Evolutionary conservation across 2,113 vertebrate genomes (phyloP).

Genomic region (Periophthalmodon schlosseri): DNA sequence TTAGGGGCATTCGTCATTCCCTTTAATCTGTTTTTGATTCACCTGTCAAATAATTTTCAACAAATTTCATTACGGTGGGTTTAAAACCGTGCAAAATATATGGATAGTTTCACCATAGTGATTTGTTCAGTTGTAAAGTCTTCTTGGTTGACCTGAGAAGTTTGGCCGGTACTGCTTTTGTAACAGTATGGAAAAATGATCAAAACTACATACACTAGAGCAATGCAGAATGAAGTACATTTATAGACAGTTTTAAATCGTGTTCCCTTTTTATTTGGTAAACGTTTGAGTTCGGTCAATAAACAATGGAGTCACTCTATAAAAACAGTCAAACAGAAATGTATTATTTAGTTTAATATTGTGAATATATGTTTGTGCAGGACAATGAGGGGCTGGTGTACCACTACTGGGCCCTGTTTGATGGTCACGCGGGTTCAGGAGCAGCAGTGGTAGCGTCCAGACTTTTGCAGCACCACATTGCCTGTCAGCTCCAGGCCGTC

Average conservation of each 20-base stretch:
- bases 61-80: not conserved
- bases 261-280: not conserved
- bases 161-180: too few species aligned
- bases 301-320: not conserved
- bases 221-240: too few species aligned
- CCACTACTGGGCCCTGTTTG: conserved; percentile 96
- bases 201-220: too few species aligned
- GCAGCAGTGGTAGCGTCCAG: conserved; percentile 90
- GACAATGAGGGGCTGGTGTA: conserved; percentile 84
- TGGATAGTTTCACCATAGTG: not conserved
- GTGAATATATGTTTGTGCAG: conserved; percentile 30
- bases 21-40: not conserved
- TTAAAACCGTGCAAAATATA: not conserved
- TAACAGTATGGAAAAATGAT: too few species aligned
- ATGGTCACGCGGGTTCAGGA: conserved; percentile 93
- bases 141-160: too few species aligned
- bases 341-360: not conserved
- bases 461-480: conserved; percentile 90
- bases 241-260: too few species aligned
- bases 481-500: conserved; percentile 89
- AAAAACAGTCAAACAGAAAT: not conserved
- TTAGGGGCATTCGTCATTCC: not conserved
- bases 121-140: too few species aligned
- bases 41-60: not conserved
- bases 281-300: not conserved